A percentile compares a stretch with the other conserved stretches of the same genome.
Conservation (phyloP, 2,113 vertebrate species). For the human (Homo sapiens) region GRCh38 chr1:213620501-213621000, state of each 20-base stretch:
- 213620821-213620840: neutral
- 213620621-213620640: neutral
- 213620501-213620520: neutral
- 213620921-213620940: neutral
- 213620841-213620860: neutral
- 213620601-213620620: neutral
- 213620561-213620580: neutral
- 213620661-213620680: neutral
- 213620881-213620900: neutral
- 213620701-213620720: neutral
- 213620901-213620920: neutral
- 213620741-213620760: neutral
- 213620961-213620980: neutral
- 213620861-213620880: neutral
- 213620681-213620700: neutral
- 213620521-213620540: neutral
- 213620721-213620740: neutral
- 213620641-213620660: neutral
- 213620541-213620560: neutral
- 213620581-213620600: neutral
- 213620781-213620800: neutral
- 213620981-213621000: conserved; percentile 11
- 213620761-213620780: neutral
- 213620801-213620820: neutral
- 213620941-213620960: neutral